Conservation (phyloP, 2,113 vertebrate genomes). For the Aspidoscelis tigris region DNA sequence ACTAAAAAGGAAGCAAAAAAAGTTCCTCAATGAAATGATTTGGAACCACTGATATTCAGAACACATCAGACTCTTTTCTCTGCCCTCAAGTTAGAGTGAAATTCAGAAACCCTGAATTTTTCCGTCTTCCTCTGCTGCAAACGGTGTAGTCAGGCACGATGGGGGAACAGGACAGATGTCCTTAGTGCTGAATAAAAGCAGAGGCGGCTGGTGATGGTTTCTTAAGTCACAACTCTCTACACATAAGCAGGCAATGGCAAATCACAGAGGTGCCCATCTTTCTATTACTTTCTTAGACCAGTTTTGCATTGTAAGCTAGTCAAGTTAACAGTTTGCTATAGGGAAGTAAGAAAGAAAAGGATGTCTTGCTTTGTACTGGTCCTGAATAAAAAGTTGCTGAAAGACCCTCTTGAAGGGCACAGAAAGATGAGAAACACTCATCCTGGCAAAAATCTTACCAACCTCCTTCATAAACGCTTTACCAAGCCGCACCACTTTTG, state of each 20-base stretch:
- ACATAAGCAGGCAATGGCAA: too few relatives aligned
- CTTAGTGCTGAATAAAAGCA: background rate
- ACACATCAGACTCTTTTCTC: background rate
- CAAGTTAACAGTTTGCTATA: background rate
- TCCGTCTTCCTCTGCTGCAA: background rate
- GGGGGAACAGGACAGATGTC: background rate
- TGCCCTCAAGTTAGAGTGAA: background rate
- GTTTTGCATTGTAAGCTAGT: background rate
- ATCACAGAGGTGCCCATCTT: background rate
- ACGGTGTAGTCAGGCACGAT: background rate
- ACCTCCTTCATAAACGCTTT: constrained; percentile 99
- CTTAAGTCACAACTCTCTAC: background rate
- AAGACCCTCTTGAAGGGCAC: background rate
- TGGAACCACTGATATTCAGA: background rate
- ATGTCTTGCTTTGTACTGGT: background rate
- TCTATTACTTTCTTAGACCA: background rate
- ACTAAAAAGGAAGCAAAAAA: constrained; percentile 67
- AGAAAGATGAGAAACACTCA: background rate
- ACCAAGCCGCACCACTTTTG: constrained; percentile 94
- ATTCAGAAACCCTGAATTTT: background rate
- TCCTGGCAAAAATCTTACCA: constrained; percentile 56
- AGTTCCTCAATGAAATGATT: background rate
- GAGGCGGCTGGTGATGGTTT: background rate
- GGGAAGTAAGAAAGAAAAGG: too few relatives aligned
- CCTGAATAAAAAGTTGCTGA: background rate